Evolutionary conservation across 2,888 invertebrate genomes (phyloP), one percentile per base, ranked within the genome.

Genomic region (Aleiodes alternator): DNA sequence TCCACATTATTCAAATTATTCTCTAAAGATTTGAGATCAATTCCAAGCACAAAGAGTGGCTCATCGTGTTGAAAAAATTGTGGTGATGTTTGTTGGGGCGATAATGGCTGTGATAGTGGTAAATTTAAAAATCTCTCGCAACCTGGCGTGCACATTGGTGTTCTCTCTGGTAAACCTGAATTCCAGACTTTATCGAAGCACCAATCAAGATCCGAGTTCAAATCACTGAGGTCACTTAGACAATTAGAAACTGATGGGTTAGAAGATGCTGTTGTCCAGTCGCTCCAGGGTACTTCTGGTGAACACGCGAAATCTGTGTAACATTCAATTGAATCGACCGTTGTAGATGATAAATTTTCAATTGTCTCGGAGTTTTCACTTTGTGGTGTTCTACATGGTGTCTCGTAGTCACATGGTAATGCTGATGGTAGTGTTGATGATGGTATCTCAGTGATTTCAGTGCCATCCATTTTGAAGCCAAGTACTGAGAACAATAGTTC

Each of bases 91-190:
- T 88, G 87, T 68, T 78, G 75, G 55, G 77, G 75, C 55, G 34
- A 31, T n/a, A n/a, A 51, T n/a, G 76, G 31, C 72, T 81, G 81
- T 0, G 86, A 84, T 16, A 88, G 72, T 8, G 88, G 88, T 66
- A 89, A 80, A 77, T 89, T 87, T 31, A 92, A 82, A 79, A 92
- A 92, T 73, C 90, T 89, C 69, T 91, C 91, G 81, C 92, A 92
- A 34, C 90, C 90, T 29, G 92, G 91, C 16, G 91, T 92, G 80
- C 92, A 92, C 14, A 92, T 88, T 4, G 92, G 90, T 0, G 92
- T 92, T 69, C 91, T 90, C 68, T 92, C 92, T 0, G 92, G 92
- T n/a, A 91, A 84, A 29, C 86, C 85, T 1, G 84, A 78, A 34
- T 87, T 85, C 86, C 87, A 89, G 34, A 91, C 86, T 73, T 81